Evolutionary conservation across 2,888 invertebrate species (phyloP), one percentile per base, ranked within the genome.

Genomic region (Meloe dianella): DNA sequence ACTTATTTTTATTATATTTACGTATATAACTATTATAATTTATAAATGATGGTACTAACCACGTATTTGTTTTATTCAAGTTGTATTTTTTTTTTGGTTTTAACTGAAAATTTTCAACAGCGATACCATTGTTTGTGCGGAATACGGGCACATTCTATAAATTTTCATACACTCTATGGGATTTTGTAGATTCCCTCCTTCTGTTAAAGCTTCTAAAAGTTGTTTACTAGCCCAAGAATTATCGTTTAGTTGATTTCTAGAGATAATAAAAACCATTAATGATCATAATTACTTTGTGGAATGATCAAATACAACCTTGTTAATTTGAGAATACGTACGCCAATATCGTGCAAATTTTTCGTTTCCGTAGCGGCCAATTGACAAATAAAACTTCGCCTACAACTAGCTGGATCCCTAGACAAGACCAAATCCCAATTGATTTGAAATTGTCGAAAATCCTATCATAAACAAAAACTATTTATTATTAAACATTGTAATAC

Each of bases 371-470:
- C 81, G 3, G 83, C 81, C 30, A 84, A 72, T 72, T 85, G 84
- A 66, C 86, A 86, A 38, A 85, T 79, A 71, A 84, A 84, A 75
- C 84, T 85, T 63, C 84, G 77, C 0, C 84, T 83, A 70, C 86
- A 86, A 51, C 83, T 82, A n/a, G 81, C 80, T 10, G 83, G 83
- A 73, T 86, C 86, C 63, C 83, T 77, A 24, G 78, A 73, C 41
- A 85, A 71, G 9, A 84, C 78, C 38, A 70, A 66, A 58, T 81
- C 79, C 82, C 83, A 83, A 64, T 81, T 77, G 56, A 81, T 76
- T 59, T 73, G 41, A 17, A 58, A 58, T 12, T 35, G 20, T 22
- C 6, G 32, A 6, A 14, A 27, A 20, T 30, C 35, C 58, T 67
- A 22, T 30, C 9, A 20, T 2, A 32, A 4, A 27, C 27, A 61